Conservation (phyloP, 2,113 vertebrate species). For the Megaceryle maxima region DNA sequence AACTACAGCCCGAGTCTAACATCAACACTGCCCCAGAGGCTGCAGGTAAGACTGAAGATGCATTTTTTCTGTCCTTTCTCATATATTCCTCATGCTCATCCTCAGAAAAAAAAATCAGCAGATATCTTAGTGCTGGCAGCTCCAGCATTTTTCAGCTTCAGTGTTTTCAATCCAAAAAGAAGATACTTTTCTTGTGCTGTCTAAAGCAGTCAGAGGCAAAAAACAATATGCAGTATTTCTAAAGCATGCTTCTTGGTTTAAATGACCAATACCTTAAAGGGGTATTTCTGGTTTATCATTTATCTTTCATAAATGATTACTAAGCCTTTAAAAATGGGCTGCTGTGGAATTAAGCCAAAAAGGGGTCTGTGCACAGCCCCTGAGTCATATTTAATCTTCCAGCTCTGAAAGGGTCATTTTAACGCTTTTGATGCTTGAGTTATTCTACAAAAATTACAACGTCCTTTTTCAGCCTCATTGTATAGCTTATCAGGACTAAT, state of each 20-base stretch:
- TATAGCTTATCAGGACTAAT: background rate
- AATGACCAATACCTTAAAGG: background rate
- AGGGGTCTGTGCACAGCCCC: background rate
- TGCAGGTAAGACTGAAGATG: background rate
- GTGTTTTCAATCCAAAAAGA: background rate
- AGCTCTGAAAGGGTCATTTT: background rate
- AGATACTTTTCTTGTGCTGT: background rate
- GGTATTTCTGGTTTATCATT: background rate
- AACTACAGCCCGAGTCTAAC: background rate
- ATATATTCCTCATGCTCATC: background rate
- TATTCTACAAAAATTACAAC: background rate
- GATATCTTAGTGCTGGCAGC: background rate
- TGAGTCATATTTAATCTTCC: background rate
- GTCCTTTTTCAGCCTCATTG: background rate
- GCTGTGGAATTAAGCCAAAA: background rate
- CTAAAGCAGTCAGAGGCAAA: background rate
- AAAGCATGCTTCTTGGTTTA: background rate
- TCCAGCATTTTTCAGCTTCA: background rate
- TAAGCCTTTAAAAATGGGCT: background rate
- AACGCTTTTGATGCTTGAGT: background rate
- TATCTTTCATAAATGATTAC: background rate
- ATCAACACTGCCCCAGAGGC: background rate
- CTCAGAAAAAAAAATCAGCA: background rate
- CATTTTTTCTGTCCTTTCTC: background rate
- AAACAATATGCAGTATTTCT: background rate